These are phyloP conservation scores for Plectus sambesii DNA, from an alignment of 1,140 invertebrate species.

Conservation along the genomic window DNA sequence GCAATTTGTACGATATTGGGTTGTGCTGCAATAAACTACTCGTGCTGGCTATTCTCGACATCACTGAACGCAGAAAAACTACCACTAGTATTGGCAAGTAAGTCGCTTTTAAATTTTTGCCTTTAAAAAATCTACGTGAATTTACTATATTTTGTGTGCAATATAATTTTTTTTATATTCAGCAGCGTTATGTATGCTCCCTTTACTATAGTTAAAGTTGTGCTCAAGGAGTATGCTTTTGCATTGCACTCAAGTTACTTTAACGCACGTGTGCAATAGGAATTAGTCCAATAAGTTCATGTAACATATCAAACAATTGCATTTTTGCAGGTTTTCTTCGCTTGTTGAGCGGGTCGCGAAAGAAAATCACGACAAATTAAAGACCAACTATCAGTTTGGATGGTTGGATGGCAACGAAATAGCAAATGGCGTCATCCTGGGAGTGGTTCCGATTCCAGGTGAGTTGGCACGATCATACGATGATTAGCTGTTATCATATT, in stretches of 20 bases:
- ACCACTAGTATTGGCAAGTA: slow-evolving; percentile 31
- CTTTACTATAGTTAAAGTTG: too few species aligned
- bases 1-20: slow-evolving; percentile 65
- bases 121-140: slow-evolving; percentile 32
- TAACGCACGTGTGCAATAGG: too few species aligned
- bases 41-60: slow-evolving; percentile 64
- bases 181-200: too few species aligned
- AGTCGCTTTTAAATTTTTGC: slow-evolving; percentile 18
- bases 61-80: slow-evolving; percentile 25
- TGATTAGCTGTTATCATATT: too few species aligned
- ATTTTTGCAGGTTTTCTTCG: too few species aligned
- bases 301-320: too few species aligned
- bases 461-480: too few species aligned
- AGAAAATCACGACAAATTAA: slow-evolving; percentile 25
- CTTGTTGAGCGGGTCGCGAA: slow-evolving; percentile 20
- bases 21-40: slow-evolving; percentile 51
- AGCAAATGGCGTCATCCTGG: slow-evolving; percentile 80
- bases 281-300: too few species aligned
- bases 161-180: too few species aligned
- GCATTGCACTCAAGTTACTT: too few species aligned
- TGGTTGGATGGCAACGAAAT: slow-evolving; percentile 71
- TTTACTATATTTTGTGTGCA: too few species aligned
- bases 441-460: slow-evolving; percentile 62
- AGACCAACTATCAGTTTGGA: slow-evolving; percentile 71
- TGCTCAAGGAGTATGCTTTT: too few species aligned